Base-by-base conservation (phyloP, 1,140 invertebrate species). In the Wiebesia pumilae region DNA sequence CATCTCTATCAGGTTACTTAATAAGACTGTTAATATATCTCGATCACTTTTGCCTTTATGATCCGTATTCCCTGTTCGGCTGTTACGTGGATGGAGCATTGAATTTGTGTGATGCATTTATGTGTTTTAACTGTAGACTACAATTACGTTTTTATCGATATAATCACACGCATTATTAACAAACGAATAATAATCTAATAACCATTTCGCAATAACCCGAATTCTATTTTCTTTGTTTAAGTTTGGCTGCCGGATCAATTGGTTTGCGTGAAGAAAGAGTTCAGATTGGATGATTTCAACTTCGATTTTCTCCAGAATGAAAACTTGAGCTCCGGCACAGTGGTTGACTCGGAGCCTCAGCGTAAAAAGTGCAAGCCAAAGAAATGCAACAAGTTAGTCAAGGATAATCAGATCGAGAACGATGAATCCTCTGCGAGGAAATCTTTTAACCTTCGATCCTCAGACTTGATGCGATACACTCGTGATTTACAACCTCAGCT, bases 171-270 rank as follows among this genome's bases (percentile, higher is more conserved):
- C 33, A 33, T 33, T 33, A 33, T 67, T 67, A 67, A 67, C 16
- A 67, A 67, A 33, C 3, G 12, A 3, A 12, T 27, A n/a, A 10
- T 65, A n/a, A 33, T 3, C 9, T 3, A 65, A 2, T 54, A 21
- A 27, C 24, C 1, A 67, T 33, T 67, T 71, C 35, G 69, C 69
- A 71, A 71, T 71, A 38, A 71, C 69, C 33, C 35, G 21, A 30
- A 71, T 71, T 38, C 33, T 71, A 71, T 21, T 71, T 71, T 71
- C 33, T 71, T 33, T 71, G 69, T 71, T 71, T 16, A 71, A 71
- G 69, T 71, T 71, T 71, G 21, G 30, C 69, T 3, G 69, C 69
- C 35, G 33, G 4, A 33, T 71, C 30, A 71, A 19, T 38, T 71
- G 6, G 30, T 71, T 24, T 16, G 21, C 12, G 33, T 38, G 33